phyloP scores from a whole-genome alignment of 2,888 invertebrate species.

The Clistopyga incitator region DNA sequence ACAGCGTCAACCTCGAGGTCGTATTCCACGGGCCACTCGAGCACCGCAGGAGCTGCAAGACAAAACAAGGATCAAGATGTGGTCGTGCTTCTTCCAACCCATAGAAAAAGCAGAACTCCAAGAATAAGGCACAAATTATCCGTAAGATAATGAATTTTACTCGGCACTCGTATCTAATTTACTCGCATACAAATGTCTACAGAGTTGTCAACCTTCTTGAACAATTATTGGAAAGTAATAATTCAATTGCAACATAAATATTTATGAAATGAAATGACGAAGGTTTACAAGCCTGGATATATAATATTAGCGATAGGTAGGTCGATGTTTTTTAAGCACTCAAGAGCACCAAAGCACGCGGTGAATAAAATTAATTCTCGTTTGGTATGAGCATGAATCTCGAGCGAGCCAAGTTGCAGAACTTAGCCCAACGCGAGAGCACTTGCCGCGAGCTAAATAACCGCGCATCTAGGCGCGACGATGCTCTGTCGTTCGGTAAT shows the following conservation, averaged over 20 bases:
- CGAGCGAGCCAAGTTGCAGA: conserved; percentile 21
- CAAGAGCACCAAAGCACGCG: conserved; percentile 6
- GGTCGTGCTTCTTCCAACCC: conserved; percentile 78
- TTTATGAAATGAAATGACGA: too few species aligned
- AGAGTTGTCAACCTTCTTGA: too few species aligned
- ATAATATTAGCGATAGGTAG: not conserved
- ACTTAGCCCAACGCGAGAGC: conserved; percentile 20
- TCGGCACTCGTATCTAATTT: not conserved
- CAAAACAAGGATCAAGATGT: conserved; percentile 78
- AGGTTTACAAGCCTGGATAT: not conserved
- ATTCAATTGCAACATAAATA: too few species aligned
- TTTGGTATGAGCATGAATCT: conserved; percentile 36
- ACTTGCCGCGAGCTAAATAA: conserved; percentile 50
- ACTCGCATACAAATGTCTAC: not conserved
- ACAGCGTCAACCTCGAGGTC: conserved; percentile 67
- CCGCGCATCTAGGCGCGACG: conserved; percentile 52
- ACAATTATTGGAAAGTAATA: too few species aligned
- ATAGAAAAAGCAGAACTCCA: conserved; percentile 78
- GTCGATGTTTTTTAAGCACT: not conserved
- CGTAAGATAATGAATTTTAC: conserved; percentile 71
- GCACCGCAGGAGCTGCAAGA: conserved; percentile 26
- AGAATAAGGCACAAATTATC: conserved; percentile 80
- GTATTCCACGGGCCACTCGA: conserved; percentile 69
- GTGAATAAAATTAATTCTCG: conserved; percentile 48
- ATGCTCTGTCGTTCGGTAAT: conserved; percentile 53